Percentiles rank a stretch among this genome's conserved stretches.
These are phyloP conservation scores for Podarcis muralis DNA, from an alignment of 2,113 vertebrate genomes.

Conservation along the genomic window DNA sequence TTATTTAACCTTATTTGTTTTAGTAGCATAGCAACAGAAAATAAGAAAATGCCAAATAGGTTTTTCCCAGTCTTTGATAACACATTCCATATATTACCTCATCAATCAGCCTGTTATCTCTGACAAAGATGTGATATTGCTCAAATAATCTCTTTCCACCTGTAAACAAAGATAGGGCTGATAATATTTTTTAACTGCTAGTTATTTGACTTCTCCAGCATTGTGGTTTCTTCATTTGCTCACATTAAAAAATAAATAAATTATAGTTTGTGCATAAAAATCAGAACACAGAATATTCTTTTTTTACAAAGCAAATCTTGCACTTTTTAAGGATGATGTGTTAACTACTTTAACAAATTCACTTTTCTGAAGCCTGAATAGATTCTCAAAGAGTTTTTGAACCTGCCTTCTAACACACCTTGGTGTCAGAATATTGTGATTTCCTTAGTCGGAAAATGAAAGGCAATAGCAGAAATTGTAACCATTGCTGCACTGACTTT, in stretches of 20 bases:
- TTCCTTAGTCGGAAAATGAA: neutral
- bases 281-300: neutral
- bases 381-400: neutral
- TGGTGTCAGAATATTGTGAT: neutral
- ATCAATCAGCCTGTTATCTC: slow-evolving; percentile 7
- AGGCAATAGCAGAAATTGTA: neutral
- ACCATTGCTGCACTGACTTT: neutral
- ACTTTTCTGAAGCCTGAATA: neutral
- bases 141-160: neutral
- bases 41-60: neutral
- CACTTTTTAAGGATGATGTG: neutral
- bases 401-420: neutral
- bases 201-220: fast-evolving
- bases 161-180: neutral
- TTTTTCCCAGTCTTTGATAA: slow-evolving; percentile 9
- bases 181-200: neutral
- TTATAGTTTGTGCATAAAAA: neutral
- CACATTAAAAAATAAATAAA: neutral
- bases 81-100: neutral
- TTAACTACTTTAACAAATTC: neutral
- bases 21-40: slow-evolving; percentile 37
- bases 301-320: neutral
- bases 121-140: neutral
- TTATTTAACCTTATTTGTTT: slow-evolving; percentile 24
- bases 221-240: slow-evolving; percentile 1